These are phyloP conservation scores for Aurelia coerulea DNA, from an alignment of 30 jellyfish, hydroid and myxozoan species.

Conservation along the genomic window DNA sequence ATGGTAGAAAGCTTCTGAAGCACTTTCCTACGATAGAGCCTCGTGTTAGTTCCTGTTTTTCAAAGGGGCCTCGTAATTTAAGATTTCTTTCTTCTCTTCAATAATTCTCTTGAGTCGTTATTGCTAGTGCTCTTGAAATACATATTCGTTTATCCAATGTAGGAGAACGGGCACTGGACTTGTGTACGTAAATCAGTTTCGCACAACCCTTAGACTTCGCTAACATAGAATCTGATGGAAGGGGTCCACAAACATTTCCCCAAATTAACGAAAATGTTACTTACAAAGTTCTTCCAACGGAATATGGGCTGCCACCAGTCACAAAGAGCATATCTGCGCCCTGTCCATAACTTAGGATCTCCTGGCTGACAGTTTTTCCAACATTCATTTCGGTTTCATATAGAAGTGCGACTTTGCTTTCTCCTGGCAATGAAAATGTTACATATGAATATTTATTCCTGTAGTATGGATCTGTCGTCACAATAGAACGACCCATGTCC, in stretches of 20 bases:
- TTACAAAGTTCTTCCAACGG: not conserved
- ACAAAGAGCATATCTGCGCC: constrained; percentile 3
- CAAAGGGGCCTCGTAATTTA: too few species aligned
- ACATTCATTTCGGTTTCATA: constrained; percentile 6
- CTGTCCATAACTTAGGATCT: not conserved
- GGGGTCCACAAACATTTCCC: not conserved
- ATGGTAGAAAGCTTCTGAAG: not conserved
- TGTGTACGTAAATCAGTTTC: not conserved
- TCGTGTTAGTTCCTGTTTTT: too few species aligned
- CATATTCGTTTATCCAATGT: too few species aligned
- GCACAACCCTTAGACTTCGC: not conserved
- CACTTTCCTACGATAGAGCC: not conserved
- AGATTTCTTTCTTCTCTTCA: too few species aligned
- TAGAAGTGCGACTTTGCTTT: constrained; percentile 6
- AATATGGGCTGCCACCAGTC: not conserved
- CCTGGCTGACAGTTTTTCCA: not conserved
- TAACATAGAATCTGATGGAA: not conserved
- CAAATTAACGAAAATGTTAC: not conserved
- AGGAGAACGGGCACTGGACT: too few species aligned
- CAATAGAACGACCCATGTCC: too few species aligned
- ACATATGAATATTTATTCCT: not conserved
- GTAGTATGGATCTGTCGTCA: not conserved
- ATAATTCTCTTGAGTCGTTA: too few species aligned
- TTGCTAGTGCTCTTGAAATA: too few species aligned
- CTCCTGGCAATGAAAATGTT: not conserved